Evolutionary conservation across 2,888 invertebrate genomes (phyloP), one percentile per base, ranked within the genome.

Genomic region (Labia minor): DNA sequence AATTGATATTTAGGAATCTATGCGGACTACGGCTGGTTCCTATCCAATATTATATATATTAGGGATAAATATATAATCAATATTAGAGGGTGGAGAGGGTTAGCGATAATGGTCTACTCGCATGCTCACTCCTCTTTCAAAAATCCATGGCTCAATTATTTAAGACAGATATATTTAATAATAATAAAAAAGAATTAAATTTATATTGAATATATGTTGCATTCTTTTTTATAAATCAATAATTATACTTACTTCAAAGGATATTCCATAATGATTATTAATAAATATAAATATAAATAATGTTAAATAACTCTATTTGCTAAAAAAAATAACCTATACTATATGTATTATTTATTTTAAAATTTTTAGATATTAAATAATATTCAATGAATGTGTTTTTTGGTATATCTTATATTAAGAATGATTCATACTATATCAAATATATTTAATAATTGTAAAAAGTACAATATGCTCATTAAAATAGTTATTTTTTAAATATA

Each of bases 261-360:
- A 49, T 49, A 49, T 49, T 49, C 49, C 49, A 49, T 49, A 49
- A 49, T 49, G 49, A 49, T 49, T 49, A 49, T 26, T 26, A 6
- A 26, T 26, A 49, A 4, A 8, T 8, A 49, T 49, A 11, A 26
- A 49, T 49, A 49, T 8, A 4, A 49, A 49, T 49, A 49, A 49
- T 49, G 49, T 49, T 49, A 10, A 49, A 49, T 49, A 49, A 49
- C 49, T 49, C 49, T 49, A 14, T 49, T 49, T 49, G 49, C 49
- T 49, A 49, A 49, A 49, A 49, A 49, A 49, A 49, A 49, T n/a
- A 49, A 49, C n/a, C n/a, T n/a, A n/a, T n/a, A n/a, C 2, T 8
- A 14, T n/a, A 49, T 49, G 49, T 16, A 49, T 26, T 26, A 26
- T 26, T 26, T 26, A 26, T 26, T 26, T n/a, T 26, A 26, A 26